Base-by-base conservation (phyloP, 2,113 vertebrate genomes). In the Channa maculata region DNA sequence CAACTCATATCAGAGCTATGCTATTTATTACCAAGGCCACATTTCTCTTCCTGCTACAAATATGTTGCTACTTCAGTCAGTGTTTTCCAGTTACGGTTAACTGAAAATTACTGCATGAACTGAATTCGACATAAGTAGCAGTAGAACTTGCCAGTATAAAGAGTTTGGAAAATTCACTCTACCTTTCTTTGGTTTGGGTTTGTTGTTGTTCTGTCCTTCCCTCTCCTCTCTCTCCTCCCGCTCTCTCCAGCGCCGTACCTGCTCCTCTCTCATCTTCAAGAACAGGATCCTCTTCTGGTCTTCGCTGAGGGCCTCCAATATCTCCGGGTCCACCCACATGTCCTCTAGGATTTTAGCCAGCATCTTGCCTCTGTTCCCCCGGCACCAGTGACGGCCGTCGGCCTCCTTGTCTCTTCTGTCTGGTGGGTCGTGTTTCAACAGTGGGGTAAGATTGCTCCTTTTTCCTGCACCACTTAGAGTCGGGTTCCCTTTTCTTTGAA, bases 221-320 rank as follows among this genome's bases (percentile, higher is more conserved):
- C 14, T 73, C 49, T 84, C 88, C n/a, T 92, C 89, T 44, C 53
- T 89, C 75, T 94, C 91, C 48, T 95, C 93, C 0, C 88, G 46
- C 77, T 84, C 94, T 75, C 52, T 94, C 94, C 94, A 95, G 73
- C 95, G 92, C 3, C 93, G 90, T 5, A 95, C 93, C 88, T 95
- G 95, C 77, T 95, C 94, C 80, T 95, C 88, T 79, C 95, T 93
- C 94, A 95, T 95, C 89, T 95, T 95, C 36, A 94, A 65, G 79
- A 94, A 95, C 50, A 95, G 85, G 75, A 90, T 92, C 79, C 90
- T 93, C 82, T 93, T 95, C 90, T 95, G 95, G 52, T 95, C 94
- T 45, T 95, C 95, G 2, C 90, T 92, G 71, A 95, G 89, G 41
- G 93, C 94, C 81, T 94, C 93, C 83, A 95, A 87, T 46, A 95